A percentile compares a stretch with the other conserved stretches of the same genome.
Conservation (phyloP, 2,797 vertebrate species). For the Loris lydekkerianus region DNA sequence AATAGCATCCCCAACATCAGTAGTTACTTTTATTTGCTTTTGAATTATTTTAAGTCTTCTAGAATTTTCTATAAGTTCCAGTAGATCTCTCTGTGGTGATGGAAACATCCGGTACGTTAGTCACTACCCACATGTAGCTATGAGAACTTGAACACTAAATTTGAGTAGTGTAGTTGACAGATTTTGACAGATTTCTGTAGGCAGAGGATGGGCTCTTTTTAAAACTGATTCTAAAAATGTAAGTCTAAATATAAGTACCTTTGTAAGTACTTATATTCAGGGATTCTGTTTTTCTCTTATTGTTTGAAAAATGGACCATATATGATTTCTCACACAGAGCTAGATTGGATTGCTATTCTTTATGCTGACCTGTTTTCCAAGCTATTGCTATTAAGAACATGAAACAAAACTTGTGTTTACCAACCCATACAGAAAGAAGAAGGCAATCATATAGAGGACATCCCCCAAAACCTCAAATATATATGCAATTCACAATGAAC, state of each 20-base stretch:
- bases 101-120: background rate
- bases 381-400: background rate
- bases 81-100: background rate
- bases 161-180: background rate
- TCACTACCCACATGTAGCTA: background rate
- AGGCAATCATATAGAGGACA: background rate
- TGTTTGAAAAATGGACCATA: background rate
- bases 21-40: background rate
- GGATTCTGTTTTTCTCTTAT: background rate
- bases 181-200: background rate
- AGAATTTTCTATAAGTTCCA: background rate
- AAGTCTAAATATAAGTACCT: background rate
- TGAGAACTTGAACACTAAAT: background rate
- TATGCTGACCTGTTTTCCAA: background rate
- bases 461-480: background rate
- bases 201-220: background rate
- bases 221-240: background rate
- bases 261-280: background rate
- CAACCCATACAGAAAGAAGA: background rate
- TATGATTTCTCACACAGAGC: background rate
- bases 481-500: background rate
- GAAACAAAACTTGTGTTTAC: background rate
- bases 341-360: background rate
- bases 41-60: background rate
- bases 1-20: background rate